Base-by-base conservation (phyloP, 2,888 invertebrate species). In the Drosophila kanekoi region DNA sequence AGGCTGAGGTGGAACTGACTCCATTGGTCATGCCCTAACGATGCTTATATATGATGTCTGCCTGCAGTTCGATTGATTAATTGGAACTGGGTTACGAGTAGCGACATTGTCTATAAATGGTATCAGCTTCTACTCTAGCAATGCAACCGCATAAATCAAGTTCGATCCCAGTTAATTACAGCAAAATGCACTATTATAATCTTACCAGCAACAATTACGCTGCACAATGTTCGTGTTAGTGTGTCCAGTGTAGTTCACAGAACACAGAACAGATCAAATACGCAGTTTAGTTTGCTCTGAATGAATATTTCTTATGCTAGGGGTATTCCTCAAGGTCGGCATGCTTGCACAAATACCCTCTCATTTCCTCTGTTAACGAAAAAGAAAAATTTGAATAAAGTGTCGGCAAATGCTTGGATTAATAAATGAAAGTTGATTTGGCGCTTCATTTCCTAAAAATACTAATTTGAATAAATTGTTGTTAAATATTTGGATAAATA, bases 41-140 rank as follows among this genome's bases (percentile, higher is more conserved):
- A 66, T n/a, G 56, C 61, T 88, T 83, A 86, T 83, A 83, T 83
- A 88, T 52, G 32, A 35, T 18, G 45, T 33, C 37, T 20, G 37
- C 6, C 4, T 32, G 2, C 13, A 8, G 32, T 11, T 10, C 10
- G 20, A 41, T 35, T 58, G 82, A 81, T 87, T 81, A 74, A 87
- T 61, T 67, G 49, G 28, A 52, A 51, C 43, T 57, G 28, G 37
- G 45, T 13, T 59, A 40, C 45, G 32, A 60, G 45, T 52, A 16
- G 20, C 40, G 57, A 53, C 60, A 54, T 59, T 82, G 81, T 65
- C 82, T 86, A 86, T 88, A 82, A 77, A 83, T 82, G 82, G 88
- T 45, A 61, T 83, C 80, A 51, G 77, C 81, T 69, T 60, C 61
- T 43, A 76, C 79, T 61, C 57, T 44, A 35, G 51, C 53, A 62